These are phyloP conservation scores for Lacerta viridis DNA, from an alignment of 2,797 vertebrate species.

Conservation along the genomic window DNA sequence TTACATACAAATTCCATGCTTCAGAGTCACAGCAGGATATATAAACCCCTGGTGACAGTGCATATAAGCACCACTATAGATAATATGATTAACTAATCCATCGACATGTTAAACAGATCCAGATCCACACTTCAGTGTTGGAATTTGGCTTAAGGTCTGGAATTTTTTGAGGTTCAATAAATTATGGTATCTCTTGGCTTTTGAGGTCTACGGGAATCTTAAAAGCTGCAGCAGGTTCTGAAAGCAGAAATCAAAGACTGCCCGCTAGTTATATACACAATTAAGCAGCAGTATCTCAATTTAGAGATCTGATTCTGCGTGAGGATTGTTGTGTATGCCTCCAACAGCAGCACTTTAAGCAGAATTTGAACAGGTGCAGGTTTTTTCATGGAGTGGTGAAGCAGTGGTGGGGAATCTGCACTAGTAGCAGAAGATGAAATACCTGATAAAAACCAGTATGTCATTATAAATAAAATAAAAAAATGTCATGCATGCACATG, in stretches of 20 bases:
- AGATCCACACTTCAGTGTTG: not conserved
- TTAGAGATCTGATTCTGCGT: constrained; percentile 27
- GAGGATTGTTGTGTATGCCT: not conserved
- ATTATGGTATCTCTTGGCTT: constrained; percentile 40
- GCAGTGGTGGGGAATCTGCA: not conserved
- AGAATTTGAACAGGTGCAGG: not conserved
- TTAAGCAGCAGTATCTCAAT: not conserved
- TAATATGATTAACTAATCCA: constrained; percentile 46
- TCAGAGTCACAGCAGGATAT: not conserved
- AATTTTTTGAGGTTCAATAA: constrained; percentile 9
- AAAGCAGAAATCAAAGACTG: constrained; percentile 39
- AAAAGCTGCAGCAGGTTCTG: constrained; percentile 30
- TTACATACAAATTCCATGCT: not conserved
- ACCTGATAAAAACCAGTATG: not conserved
- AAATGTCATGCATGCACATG: too few species aligned
- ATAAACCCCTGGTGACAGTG: not conserved
- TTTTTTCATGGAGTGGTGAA: not conserved
- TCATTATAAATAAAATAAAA: not conserved
- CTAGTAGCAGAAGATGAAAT: constrained; percentile 7
- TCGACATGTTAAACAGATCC: constrained; percentile 49
- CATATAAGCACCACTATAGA: not conserved
- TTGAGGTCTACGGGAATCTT: constrained; percentile 16
- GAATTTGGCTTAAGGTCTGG: constrained; percentile 51
- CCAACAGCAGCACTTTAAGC: not conserved
- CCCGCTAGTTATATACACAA: not conserved